phyloP scores from a whole-genome alignment of 2,797 vertebrate species.

The Bufotes viridis region DNA sequence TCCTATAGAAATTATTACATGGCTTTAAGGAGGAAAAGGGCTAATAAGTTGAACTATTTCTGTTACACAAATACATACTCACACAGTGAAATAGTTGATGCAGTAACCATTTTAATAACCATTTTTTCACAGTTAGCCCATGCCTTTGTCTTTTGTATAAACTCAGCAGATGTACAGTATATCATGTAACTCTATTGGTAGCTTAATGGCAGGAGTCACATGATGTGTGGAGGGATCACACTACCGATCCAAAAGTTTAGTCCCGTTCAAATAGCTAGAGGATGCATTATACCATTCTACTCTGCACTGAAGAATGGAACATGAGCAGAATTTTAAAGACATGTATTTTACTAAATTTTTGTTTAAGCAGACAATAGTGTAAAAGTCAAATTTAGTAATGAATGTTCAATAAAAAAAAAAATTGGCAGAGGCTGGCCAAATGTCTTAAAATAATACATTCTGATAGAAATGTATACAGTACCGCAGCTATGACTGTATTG shows the following conservation, averaged over 20 bases:
- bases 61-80: too few species aligned
- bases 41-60: too few species aligned
- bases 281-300: background rate
- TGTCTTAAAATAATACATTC: conserved; percentile 32
- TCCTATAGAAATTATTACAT: too few species aligned
- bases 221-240: background rate
- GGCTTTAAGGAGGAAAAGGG: too few species aligned
- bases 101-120: too few species aligned
- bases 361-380: background rate
- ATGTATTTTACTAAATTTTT: background rate
- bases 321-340: too few species aligned
- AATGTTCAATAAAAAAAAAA: background rate
- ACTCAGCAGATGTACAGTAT: too few species aligned
- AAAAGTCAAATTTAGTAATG: conserved; percentile 11
- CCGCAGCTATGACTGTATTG: conserved; percentile 48
- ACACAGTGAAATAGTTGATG: too few species aligned
- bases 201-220: background rate
- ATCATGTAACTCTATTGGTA: background rate
- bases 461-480: conserved; percentile 31
- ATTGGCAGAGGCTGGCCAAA: conserved; percentile 2
- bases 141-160: too few species aligned
- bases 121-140: too few species aligned
- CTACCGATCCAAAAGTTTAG: background rate
- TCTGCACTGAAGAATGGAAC: too few species aligned
- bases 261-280: background rate